Conservation (phyloP, 2,113 vertebrate genomes). For the Odocoileus virginianus region DNA sequence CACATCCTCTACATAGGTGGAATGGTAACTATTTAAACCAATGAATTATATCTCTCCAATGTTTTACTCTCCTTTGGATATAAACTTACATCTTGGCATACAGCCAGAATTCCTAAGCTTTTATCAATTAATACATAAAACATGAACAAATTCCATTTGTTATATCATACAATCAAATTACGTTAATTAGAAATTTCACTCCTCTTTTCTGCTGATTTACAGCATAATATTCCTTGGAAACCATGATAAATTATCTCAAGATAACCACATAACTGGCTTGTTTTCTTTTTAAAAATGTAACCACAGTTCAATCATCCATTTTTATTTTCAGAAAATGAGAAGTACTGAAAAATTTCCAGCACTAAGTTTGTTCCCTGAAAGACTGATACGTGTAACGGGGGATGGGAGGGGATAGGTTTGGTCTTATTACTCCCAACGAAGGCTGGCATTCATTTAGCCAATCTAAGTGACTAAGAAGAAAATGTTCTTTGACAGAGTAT, state of each 20-base stretch:
- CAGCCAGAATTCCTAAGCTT: not conserved
- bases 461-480: not conserved
- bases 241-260: not conserved
- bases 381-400: not conserved
- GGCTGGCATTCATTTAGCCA: not conserved
- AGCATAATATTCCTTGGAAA: conserved; percentile 7
- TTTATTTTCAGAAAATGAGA: conserved; percentile 21
- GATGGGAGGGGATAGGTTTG: not conserved
- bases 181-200: not conserved
- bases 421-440: not conserved
- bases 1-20: not conserved
- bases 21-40: not conserved
- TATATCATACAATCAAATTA: not conserved
- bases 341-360: not conserved
- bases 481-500: not conserved
- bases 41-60: not conserved
- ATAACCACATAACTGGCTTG: not conserved
- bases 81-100: not conserved
- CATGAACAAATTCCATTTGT: not conserved
- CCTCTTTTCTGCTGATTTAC: not conserved
- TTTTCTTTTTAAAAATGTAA: not conserved
- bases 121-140: not conserved
- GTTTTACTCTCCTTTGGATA: not conserved
- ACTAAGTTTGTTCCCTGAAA: not conserved
- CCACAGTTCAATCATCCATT: not conserved